Evolutionary conservation across 2,113 vertebrate species (phyloP), one percentile per base, ranked within the genome.

Genomic region (Electrona antarctica): DNA sequence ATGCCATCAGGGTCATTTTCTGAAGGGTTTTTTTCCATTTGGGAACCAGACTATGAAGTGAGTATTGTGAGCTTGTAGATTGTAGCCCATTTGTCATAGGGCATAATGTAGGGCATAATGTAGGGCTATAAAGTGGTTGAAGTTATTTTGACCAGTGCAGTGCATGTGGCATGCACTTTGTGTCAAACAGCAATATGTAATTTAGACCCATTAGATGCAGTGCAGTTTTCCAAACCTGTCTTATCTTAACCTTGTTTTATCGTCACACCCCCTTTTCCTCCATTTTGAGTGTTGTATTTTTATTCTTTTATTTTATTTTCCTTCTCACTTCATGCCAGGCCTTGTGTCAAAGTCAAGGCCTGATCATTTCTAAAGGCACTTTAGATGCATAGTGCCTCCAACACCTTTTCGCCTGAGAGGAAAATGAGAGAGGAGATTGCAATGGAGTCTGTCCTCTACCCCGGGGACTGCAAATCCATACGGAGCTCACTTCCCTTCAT

Each of bases 301-400:
- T 21, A 21, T 21, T 21, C 21, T 21, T 21, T 21, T 21, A 21
- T 21, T 21, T 21, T 21, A 21, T 21, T 21, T 52, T 29, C 33
- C 61, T 69, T 57, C 79, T 70, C 67, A 81, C 60, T 71, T 78
- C 63, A 81, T 71, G 69, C 86, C 64, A 81, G 76, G 74, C 81
- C 74, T 60, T 73, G 67, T 70, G 79, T 71, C 64, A 64, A 41
- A 41, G 33, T 41, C 33, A 41, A 41, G 33, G 33, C 33, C 67
- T 76, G 74, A 84, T 81, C 1, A 75, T 83, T 86, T 88, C 54
- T 28, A 46, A 48, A 73, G 57, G 60, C 63, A 83, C 77, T 85
- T 90, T 78, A 77, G 66, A 90, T 87, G 79, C 80, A 85, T 85
- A 88, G 74, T 66, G 71, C 74, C 82, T 61, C 67, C 73, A 83